Evolutionary conservation across 2,113 vertebrate species (phyloP).

Genomic region (Ranitomeya variabilis): DNA sequence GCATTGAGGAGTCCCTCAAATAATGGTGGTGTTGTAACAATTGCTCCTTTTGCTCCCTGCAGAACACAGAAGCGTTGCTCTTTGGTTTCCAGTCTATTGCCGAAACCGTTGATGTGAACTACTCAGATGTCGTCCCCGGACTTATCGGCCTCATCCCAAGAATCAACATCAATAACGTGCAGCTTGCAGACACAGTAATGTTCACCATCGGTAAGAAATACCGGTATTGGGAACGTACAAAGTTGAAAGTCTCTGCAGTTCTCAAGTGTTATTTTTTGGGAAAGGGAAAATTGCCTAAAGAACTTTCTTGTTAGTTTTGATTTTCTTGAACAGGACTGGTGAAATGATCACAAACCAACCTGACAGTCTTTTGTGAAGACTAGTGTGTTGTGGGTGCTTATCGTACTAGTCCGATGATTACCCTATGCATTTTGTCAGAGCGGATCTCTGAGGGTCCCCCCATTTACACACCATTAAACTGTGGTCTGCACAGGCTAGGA

Average conservation of each 20-base stretch:
- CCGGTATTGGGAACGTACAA: not conserved
- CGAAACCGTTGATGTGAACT: constrained; percentile 97
- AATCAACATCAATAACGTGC: constrained; percentile 97
- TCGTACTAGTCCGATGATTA: too few relatives aligned
- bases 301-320: not conserved
- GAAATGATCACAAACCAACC: too few relatives aligned
- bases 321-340: not conserved
- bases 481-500: not conserved
- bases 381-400: too few relatives aligned
- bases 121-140: constrained; percentile 96
- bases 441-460: too few relatives aligned
- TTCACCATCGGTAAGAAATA: constrained; percentile 93
- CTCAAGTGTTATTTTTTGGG: not conserved
- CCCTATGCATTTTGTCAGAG: not conserved
- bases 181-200: constrained; percentile 97
- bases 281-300: not conserved
- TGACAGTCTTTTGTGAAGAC: not conserved
- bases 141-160: constrained; percentile 96
- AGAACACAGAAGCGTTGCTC: constrained; percentile 97
- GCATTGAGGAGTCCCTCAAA: not conserved
- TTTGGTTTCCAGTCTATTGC: constrained; percentile 89
- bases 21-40: not conserved
- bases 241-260: not conserved
- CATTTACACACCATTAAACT: not conserved
- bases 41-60: constrained; percentile 52